Base-by-base conservation (phyloP, 1,140 invertebrate species). In the Himalopsyche phryganea region DNA sequence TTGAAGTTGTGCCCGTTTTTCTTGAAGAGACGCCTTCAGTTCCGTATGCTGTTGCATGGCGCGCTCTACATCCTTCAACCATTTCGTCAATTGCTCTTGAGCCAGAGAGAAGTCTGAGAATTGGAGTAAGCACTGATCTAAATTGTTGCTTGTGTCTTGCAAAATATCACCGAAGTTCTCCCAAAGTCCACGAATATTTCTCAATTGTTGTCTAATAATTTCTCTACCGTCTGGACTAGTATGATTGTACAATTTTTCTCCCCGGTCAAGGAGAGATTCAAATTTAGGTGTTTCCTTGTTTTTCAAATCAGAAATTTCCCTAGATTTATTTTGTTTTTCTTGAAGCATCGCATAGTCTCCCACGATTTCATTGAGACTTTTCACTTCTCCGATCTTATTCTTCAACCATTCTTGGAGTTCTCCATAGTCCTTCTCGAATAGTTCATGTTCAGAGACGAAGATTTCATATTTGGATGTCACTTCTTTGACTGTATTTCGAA, bases 161-260 rank as follows among this genome's bases (percentile, higher is more conserved):
- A 94, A 76, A 65, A 88, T 86, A 61, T 96, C 94, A 1, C 86
- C 87, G 61, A 95, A 88, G 42, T 83, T 83, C 66, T 96, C 93
- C 94, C 94, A 97, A 19, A 88, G 71, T 10, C 86, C 87, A 61
- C 93, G 81, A 36, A 97, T 74, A 56, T 86, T 85, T 65, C 91
- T 84, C 17, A 96, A 77, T 72, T 96, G 91, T 71, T 95, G 91
- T 41, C 94, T 77, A 42, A 97, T 90, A 17, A 90, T 85, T 77
- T 97, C 94, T 64, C 94, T 80, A 7, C 94, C 94, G 66, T 96
- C 93, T 1, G 94, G 91, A 44, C 93, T 93, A 6, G 94, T 98
- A 65, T 94, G 92, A 0, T 87, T 81, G 67, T 97, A 98, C 0
- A 98, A 72, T 71, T 91, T 92, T 75, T 98, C 94, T 7, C 94